Conservation (phyloP, 2,113 vertebrate genomes). For the Tupaia tana region DNA sequence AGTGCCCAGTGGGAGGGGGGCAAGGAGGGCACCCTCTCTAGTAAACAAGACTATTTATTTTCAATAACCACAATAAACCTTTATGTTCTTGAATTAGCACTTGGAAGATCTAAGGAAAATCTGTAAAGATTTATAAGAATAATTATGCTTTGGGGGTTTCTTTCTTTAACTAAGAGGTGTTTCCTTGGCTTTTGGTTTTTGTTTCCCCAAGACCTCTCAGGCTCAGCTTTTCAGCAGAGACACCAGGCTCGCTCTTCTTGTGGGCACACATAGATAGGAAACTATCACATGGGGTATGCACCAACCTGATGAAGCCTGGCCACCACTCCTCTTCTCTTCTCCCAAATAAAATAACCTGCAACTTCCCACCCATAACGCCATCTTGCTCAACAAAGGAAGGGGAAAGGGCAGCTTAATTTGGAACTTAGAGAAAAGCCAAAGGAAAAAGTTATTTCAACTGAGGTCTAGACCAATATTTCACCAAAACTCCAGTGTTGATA, state of each 20-base stretch:
- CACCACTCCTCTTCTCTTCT: background rate
- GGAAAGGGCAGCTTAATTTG: too few species aligned
- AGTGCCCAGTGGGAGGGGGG: fast-evolving
- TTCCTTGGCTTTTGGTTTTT: background rate
- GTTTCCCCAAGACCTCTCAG: background rate
- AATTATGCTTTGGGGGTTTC: background rate
- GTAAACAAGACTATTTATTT: background rate
- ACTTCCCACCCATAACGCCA: background rate
- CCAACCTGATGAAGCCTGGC: fast-evolving
- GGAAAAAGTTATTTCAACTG: too few species aligned
- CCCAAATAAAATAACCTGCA: background rate
- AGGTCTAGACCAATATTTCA: background rate
- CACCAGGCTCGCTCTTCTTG: background rate
- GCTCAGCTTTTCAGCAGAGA: background rate
- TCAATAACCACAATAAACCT: background rate
- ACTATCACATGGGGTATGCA: fast-evolving
- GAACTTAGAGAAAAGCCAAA: background rate
- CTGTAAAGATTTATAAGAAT: background rate
- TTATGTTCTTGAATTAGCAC: background rate
- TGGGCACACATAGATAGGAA: background rate
- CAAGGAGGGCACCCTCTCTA: background rate
- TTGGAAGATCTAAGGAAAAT: background rate
- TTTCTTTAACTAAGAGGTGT: background rate
- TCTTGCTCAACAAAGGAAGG: background rate
- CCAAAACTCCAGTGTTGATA: background rate